A percentile compares a stretch with the other conserved stretches of the same genome.
These are phyloP conservation scores for Natrix natrix DNA, from an alignment of 2,797 vertebrate genomes.

Conservation along the genomic window DNA sequence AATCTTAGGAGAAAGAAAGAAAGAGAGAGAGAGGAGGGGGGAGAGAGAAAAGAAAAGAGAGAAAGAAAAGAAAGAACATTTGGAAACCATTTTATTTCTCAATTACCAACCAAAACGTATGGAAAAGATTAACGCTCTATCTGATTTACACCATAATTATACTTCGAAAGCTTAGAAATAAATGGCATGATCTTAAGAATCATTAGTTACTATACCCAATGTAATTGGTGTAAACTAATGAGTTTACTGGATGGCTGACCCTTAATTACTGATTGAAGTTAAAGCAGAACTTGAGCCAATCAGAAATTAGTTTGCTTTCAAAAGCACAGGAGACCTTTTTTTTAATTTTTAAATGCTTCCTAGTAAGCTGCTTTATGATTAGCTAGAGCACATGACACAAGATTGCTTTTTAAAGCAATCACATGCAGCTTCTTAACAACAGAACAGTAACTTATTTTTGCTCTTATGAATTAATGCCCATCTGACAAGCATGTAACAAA, in stretches of 20 bases:
- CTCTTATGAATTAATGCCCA: slow-evolving; percentile 58
- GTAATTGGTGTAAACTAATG: slow-evolving; percentile 83
- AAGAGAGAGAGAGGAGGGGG: slow-evolving; percentile 67
- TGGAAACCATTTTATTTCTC: slow-evolving; percentile 86
- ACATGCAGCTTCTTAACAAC: slow-evolving; percentile 74
- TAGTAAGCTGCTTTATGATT: slow-evolving; percentile 77
- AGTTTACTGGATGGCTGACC: slow-evolving; percentile 77
- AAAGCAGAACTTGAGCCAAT: slow-evolving; percentile 74
- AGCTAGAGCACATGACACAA: slow-evolving; percentile 68
- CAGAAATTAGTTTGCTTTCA: slow-evolving; percentile 73
- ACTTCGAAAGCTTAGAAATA: slow-evolving; percentile 79
- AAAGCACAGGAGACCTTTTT: slow-evolving; percentile 63
- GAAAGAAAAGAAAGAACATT: slow-evolving; percentile 72
- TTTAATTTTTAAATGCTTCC: slow-evolving; percentile 58
- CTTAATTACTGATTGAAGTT: slow-evolving; percentile 81
- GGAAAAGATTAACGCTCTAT: slow-evolving; percentile 82
- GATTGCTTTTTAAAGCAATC: slow-evolving; percentile 66
- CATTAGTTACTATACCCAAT: slow-evolving; percentile 80
- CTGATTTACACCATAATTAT: slow-evolving; percentile 84
- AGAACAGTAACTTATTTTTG: slow-evolving; percentile 65
- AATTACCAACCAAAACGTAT: slow-evolving; percentile 82
- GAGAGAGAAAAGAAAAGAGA: slow-evolving; percentile 65
- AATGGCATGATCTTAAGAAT: slow-evolving; percentile 78
- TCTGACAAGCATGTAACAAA: slow-evolving; percentile 63
- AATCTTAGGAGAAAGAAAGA: slow-evolving; percentile 77